Evolutionary conservation across 2,113 vertebrate genomes (phyloP).

Genomic region (Hypomesus transpacificus): DNA sequence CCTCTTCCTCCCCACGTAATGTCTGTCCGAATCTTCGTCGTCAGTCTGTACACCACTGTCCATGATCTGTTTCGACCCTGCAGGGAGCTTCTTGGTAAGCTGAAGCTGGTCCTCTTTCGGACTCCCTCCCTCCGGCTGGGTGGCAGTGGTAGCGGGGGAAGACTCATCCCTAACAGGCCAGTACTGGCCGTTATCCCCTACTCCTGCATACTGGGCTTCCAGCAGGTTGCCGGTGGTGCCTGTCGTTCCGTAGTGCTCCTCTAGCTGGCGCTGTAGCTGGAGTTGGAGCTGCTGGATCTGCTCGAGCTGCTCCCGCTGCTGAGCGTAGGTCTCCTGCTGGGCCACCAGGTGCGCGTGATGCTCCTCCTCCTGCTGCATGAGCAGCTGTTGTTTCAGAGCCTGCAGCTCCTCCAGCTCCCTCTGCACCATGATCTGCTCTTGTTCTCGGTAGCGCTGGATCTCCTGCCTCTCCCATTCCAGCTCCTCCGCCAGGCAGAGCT

Average conservation of each 20-base stretch:
- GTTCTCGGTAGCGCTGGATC: slow-evolving; percentile 95
- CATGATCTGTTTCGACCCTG: slow-evolving; percentile 76
- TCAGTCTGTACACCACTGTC: slow-evolving; percentile 97
- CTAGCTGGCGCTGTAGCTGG: slow-evolving; percentile 91
- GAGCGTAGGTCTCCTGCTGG: slow-evolving; percentile 91
- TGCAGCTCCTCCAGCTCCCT: slow-evolving; percentile 95
- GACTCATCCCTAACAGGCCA: slow-evolving; percentile 86
- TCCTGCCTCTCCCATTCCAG: slow-evolving; percentile 97
- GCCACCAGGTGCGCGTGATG: slow-evolving; percentile 94
- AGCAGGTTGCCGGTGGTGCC: slow-evolving; percentile 79
- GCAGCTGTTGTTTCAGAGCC: slow-evolving; percentile 93
- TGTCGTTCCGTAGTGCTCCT: slow-evolving; percentile 77
- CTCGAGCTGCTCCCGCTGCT: slow-evolving; percentile 91
- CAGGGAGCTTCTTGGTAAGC: slow-evolving; percentile 76
- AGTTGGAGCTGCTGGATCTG: slow-evolving; percentile 96
- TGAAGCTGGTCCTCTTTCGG: slow-evolving; percentile 77
- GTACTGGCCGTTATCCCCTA: slow-evolving; percentile 82
- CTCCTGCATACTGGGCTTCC: slow-evolving; percentile 82
- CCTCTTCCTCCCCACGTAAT: slow-evolving; percentile 79
- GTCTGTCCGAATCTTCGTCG: slow-evolving; percentile 89
- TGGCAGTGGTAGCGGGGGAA: slow-evolving; percentile 68
- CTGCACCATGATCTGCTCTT: slow-evolving; percentile 95
- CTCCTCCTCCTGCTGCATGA: slow-evolving; percentile 94
- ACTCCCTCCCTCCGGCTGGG: slow-evolving; percentile 73
- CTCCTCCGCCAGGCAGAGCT: slow-evolving; percentile 94